Evolutionary conservation across 2,797 vertebrate genomes (phyloP), one percentile per base, ranked within the genome.

Genomic region (Enteromius fasciolatus): DNA sequence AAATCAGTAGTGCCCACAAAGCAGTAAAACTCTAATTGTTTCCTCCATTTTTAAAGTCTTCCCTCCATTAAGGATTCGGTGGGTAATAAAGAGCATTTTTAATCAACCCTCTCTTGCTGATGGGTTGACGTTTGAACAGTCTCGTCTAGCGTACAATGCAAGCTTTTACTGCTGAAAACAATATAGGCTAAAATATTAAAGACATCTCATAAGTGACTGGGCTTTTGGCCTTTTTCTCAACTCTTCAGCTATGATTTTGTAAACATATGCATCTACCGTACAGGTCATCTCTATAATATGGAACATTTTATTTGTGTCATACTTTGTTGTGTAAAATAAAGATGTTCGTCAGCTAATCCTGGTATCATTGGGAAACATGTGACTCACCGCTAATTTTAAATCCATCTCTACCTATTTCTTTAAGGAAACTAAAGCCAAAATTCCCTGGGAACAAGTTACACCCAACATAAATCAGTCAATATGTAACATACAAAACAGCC

Each of bases 11-110:
- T 93, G 91, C 92, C 93, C 92, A 94, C 91, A 93, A 93, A 94
- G 93, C 93, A 93, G 93, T 94, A 95, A 95, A 95, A 94, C 91
- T 94, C 92, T 92, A 94, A 95, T 94, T 95, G 93, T 95, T 95
- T 94, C 93, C 93, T 94, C 93, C 93, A 93, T 94, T 95, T 94
- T 94, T 92, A 94, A 95, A 94, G 93, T 94, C 92, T 94, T 89
- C 89, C 90, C 87, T 94, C 92, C 94, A 95, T 95, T 95, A 95
- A 94, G 92, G 91, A 94, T 92, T 93, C 91, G 89, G 92, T 88
- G 88, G 90, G 93, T 92, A 93, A 95, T 95, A 95, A 95, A 94
- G 93, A 91, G 90, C 91, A 92, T 92, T 94, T 95, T 95, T 94
- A 95, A 95, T 95, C 94, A 95, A 94, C 93, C 93, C 91, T 94